phyloP scores from a whole-genome alignment of 2,113 vertebrate species.

The Todiramphus chloris region DNA sequence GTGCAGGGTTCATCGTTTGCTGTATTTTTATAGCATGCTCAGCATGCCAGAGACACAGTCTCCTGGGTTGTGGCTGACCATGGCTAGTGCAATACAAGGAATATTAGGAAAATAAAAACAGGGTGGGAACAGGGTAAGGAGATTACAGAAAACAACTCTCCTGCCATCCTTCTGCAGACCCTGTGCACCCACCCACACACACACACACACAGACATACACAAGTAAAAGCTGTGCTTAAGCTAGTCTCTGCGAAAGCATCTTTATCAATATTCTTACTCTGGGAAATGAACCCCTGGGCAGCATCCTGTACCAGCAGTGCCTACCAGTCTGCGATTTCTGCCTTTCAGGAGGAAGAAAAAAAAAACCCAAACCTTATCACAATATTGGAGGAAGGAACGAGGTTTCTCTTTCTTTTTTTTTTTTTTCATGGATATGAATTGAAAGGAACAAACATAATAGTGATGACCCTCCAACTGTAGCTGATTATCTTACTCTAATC shows the following conservation, averaged over 20 bases:
- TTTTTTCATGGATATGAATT: not conserved
- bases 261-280: not conserved
- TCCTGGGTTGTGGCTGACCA: not conserved
- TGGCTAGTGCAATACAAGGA: not conserved
- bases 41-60: not conserved
- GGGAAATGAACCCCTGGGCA: not conserved
- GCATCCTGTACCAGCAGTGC: rapidly evolving
- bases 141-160: not conserved
- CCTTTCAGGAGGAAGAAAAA: not conserved
- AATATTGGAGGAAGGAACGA: not conserved
- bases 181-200: not conserved
- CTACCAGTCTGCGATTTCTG: not conserved
- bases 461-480: not conserved
- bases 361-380: not conserved
- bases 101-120: not conserved
- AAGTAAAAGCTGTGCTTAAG: not conserved
- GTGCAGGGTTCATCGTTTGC: not conserved
- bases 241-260: not conserved
- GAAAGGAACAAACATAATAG: not conserved
- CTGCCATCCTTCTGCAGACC: not conserved
- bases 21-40: not conserved
- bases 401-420: not conserved
- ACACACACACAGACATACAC: not conserved
- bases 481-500: not conserved
- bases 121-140: not conserved